phyloP scores from a whole-genome alignment of 2,888 invertebrate genomes.

The Tinea trinotella region DNA sequence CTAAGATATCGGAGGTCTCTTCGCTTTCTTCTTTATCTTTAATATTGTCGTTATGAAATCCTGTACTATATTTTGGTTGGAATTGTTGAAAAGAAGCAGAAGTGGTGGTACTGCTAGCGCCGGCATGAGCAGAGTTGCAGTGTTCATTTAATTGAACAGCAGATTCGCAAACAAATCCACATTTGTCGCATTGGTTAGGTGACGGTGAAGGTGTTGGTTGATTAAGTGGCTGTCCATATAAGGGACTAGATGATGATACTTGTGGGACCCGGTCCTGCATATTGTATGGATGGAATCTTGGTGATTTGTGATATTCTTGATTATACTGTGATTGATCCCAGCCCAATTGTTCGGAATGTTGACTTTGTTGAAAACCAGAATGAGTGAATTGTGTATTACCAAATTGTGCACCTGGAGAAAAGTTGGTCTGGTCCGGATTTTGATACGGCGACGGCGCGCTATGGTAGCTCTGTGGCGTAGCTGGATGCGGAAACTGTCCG shows the following conservation, averaged over 20 bases:
- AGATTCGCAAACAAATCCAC: constrained; percentile 84
- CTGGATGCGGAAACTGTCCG: constrained; percentile 73
- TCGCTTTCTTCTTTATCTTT: constrained; percentile 78
- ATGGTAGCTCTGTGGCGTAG: constrained; percentile 77
- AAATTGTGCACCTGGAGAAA: constrained; percentile 69
- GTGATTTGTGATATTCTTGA: constrained; percentile 52
- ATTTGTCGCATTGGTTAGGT: constrained; percentile 87
- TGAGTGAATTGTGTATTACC: constrained; percentile 59
- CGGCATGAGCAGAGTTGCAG: constrained; percentile 77
- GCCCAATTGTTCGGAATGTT: constrained; percentile 60
- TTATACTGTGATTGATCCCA: constrained; percentile 64
- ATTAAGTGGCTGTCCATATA: constrained; percentile 72
- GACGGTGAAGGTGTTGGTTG: constrained; percentile 81
- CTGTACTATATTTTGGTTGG: constrained; percentile 54
- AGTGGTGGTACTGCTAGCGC: constrained; percentile 46
- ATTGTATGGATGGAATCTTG: constrained; percentile 65
- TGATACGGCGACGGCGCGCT: constrained; percentile 78
- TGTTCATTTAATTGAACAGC: constrained; percentile 83
- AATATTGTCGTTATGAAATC: constrained; percentile 57
- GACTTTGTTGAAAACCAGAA: constrained; percentile 63
- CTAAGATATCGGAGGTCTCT: constrained; percentile 85
- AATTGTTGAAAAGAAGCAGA: constrained; percentile 69
- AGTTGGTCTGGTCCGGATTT: constrained; percentile 71
- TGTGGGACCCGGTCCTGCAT: constrained; percentile 69
- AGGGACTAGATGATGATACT: constrained; percentile 68